These are phyloP conservation scores for Mimumesa dahlbomi DNA, from an alignment of 2,888 invertebrate genomes.

Conservation along the genomic window DNA sequence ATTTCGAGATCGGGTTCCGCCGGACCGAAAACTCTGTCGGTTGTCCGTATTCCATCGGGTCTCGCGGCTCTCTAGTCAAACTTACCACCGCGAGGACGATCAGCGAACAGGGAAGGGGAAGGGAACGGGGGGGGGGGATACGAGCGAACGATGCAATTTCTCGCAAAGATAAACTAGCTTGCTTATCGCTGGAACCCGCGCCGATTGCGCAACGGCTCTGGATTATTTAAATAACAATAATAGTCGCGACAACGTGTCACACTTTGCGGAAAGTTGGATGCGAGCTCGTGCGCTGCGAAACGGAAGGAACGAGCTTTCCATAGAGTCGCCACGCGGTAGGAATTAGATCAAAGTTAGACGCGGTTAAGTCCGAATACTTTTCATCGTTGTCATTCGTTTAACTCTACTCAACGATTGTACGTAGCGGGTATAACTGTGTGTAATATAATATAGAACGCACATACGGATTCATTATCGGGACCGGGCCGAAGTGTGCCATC, in stretches of 20 bases:
- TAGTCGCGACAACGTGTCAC: conserved; percentile 42
- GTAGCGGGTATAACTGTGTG: background rate
- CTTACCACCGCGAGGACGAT: background rate
- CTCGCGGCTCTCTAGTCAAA: too few relatives aligned
- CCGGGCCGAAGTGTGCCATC: conserved; percentile 48
- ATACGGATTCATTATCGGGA: conserved; percentile 25
- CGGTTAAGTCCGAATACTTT: too few relatives aligned
- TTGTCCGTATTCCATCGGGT: background rate
- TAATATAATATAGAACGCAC: background rate
- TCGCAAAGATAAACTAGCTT: conserved; percentile 45
- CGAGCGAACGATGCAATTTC: conserved; percentile 27
- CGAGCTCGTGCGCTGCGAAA: too few relatives aligned
- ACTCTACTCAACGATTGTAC: too few relatives aligned
- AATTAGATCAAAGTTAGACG: too few relatives aligned
- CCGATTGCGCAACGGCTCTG: conserved; percentile 48
- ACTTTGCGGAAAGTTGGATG: too few relatives aligned
- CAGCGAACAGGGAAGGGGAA: background rate
- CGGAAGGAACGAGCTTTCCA: conserved; percentile 8
- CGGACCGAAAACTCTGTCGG: background rate
- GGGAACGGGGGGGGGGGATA: background rate
- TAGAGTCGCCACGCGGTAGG: too few relatives aligned
- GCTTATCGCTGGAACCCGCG: conserved; percentile 51
- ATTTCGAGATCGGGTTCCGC: background rate
- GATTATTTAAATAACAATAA: conserved; percentile 56
- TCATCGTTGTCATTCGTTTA: too few relatives aligned